Evolutionary conservation across 2,888 invertebrate genomes (phyloP), one percentile per base, ranked within the genome.

Genomic region (Drosophila robusta): DNA sequence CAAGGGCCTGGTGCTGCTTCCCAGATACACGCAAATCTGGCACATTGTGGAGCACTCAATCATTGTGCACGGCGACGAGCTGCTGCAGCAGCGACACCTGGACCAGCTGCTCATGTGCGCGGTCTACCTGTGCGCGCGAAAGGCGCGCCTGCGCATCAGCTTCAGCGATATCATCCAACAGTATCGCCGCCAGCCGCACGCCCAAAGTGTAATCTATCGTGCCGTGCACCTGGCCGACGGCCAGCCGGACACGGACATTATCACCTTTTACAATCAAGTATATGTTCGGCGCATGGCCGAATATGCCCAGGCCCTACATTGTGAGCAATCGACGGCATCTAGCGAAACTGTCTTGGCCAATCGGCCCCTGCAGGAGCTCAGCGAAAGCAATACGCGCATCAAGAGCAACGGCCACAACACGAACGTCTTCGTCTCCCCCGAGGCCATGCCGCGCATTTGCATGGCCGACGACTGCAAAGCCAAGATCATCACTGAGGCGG

Each of bases 21-120:
- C 41, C 0, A 42, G 38, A 5, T 81, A 63, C 47, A 39, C 63
- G 0, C 38, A 51, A 3, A 73, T 85, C 22, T 89, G 89, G 89
- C 70, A 72, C 36, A 18, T 84, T 16, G 29, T 75, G 11, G 80
- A 85, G 34, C 63, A 89, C 55, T 87, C 89, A 0, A 60, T 85
- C 4, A 57, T 65, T 6, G 50, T 62, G 3, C 56, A 73, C 1
- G 55, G 68, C 3, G 24, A 38, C 1, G 38, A 57, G 12, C 61
- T 88, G 5, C 44, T 87, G 9, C 38, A 60, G 1, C 51, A 75
- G 6, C 84, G 89, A 0, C 69, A 88, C 24, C 56, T 85, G 7
- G 85, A 85, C 32, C 78, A 80, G 24, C 56, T 85, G 18, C 66
- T 85, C 0, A 47, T 85, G 16, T 89, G 85, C 16, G 89, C 87